Percentiles rank a stretch among this genome's conserved stretches.
Evolutionary conservation across 1,140 invertebrate genomes (phyloP).

Genomic region (Meloidogyne floridensis): DNA sequence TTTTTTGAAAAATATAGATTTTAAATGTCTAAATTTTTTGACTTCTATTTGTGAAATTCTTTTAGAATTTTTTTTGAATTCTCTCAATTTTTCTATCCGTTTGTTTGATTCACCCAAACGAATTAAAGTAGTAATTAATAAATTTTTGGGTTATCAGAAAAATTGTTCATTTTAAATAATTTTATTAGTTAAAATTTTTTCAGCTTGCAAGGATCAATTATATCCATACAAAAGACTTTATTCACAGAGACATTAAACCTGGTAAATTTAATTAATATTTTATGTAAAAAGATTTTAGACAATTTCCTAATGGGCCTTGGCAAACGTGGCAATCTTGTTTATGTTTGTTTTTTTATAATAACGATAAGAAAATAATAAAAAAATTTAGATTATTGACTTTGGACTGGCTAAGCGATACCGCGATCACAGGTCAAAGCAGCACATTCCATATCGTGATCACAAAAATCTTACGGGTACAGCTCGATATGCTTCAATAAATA

Average conservation of each 20-base stretch:
- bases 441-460: slow-evolving; percentile 71
- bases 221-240: slow-evolving; percentile 64
- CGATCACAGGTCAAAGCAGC: slow-evolving; percentile 69
- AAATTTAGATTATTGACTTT: slow-evolving; percentile 72
- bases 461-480: slow-evolving; percentile 72
- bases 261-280: background rate
- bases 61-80: too few species aligned
- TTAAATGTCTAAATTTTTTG: too few species aligned
- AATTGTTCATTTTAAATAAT: too few species aligned
- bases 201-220: slow-evolving; percentile 64
- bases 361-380: slow-evolving; percentile 1
- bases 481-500: slow-evolving; percentile 71
- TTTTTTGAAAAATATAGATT: too few species aligned
- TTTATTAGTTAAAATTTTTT: slow-evolving; percentile 33
- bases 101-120: too few species aligned
- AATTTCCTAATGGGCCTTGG: slow-evolving; percentile 99
- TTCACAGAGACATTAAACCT: slow-evolving; percentile 65
- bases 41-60: too few species aligned
- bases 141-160: too few species aligned
- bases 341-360: slow-evolving; percentile 42
- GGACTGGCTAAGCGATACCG: slow-evolving; percentile 73
- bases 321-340: slow-evolving; percentile 72
- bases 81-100: too few species aligned
- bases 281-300: slow-evolving; percentile 76
- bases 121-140: too few species aligned